Conservation (phyloP, 2,797 vertebrate species). For the Gobionotothen gibberifrons region DNA sequence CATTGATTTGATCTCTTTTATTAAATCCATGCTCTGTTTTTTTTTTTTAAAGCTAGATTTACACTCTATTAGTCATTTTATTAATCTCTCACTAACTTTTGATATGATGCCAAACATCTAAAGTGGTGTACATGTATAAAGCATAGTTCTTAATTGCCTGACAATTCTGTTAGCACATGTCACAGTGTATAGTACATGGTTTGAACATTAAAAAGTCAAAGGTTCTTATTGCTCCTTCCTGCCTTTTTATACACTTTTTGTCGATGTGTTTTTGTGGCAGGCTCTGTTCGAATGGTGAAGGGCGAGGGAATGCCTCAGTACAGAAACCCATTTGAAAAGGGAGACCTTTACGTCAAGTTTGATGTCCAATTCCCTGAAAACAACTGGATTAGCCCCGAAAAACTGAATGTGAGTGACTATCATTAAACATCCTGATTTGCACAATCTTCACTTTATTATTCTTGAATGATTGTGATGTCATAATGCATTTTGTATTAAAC, state of each 20-base stretch:
- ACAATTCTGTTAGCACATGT: neutral
- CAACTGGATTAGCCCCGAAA: conserved; percentile 98
- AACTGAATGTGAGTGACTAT: conserved; percentile 89
- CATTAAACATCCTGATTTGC: neutral
- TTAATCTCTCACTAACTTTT: neutral
- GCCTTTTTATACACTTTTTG: conserved; percentile 1
- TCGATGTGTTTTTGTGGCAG: conserved; percentile 74
- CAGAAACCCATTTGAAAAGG: conserved; percentile 98
- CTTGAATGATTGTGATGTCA: neutral
- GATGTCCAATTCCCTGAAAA: conserved; percentile 98
- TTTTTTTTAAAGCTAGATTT: neutral
- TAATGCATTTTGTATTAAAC: neutral
- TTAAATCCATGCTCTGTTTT: neutral
- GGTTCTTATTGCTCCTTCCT: neutral
- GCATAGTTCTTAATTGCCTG: neutral
- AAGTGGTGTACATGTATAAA: neutral
- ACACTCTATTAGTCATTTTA: neutral
- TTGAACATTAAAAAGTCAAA: neutral
- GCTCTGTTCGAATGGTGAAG: conserved; percentile 91
- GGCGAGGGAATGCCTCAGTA: conserved; percentile 99
- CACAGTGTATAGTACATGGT: neutral
- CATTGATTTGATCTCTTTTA: neutral
- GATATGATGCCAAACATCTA: neutral
- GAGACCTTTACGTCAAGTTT: conserved; percentile 97
- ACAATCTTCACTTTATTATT: neutral